These are phyloP conservation scores for Apaloderma vittatum DNA, from an alignment of 2,113 vertebrate species.

Conservation along the genomic window DNA sequence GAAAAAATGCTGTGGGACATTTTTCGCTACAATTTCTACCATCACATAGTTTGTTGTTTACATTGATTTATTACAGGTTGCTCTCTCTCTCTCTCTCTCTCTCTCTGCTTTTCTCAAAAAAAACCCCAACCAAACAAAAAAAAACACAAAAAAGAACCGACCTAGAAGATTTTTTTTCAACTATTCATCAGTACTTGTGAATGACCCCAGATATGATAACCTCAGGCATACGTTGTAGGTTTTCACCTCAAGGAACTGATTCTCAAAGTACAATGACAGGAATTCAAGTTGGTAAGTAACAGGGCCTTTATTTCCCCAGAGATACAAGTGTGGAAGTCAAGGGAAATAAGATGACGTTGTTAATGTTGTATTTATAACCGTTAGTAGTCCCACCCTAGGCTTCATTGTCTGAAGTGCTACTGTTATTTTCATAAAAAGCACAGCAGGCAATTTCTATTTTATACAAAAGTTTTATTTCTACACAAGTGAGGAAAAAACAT, in stretches of 20 bases:
- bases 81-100: background rate
- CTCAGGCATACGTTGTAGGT: conserved; percentile 19
- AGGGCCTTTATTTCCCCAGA: conserved; percentile 79
- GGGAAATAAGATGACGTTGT: conserved; percentile 81
- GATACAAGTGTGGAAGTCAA: conserved; percentile 76
- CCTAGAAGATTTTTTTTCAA: background rate
- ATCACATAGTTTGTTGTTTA: conserved; percentile 5
- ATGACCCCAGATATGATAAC: conserved; percentile 69
- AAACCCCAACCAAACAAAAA: too few relatives aligned
- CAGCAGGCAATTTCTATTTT: conserved; percentile 68
- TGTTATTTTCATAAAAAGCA: conserved; percentile 75
- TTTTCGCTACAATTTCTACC: background rate
- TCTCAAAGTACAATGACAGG: conserved; percentile 81
- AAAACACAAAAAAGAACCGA: too few relatives aligned
- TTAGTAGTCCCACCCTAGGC: conserved; percentile 64
- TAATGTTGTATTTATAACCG: conserved; percentile 81
- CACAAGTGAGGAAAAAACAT: conserved; percentile 32
- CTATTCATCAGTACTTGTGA: conserved; percentile 20
- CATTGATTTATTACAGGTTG: conserved; percentile 65
- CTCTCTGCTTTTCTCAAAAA: background rate
- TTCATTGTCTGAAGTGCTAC: conserved; percentile 73
- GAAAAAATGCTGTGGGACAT: background rate
- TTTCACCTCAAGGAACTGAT: conserved; percentile 45
- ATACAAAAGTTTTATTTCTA: conserved; percentile 68
- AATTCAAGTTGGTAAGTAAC: conserved; percentile 76